Percentiles rank a stretch among this genome's conserved stretches.
phyloP scores from a whole-genome alignment of 2,113 vertebrate genomes.

The Calyptomena viridis region DNA sequence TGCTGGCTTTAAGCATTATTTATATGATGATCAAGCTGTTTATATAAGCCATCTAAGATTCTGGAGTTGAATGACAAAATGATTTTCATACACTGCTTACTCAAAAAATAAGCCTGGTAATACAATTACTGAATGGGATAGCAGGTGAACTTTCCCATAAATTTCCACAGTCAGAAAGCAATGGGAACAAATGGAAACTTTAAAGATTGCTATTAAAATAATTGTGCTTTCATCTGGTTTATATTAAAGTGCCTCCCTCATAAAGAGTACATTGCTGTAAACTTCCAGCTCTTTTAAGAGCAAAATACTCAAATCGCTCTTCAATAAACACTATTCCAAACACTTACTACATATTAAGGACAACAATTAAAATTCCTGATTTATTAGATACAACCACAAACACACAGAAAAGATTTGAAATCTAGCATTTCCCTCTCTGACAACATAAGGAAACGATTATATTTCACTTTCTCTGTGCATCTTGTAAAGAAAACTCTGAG shows the following conservation, averaged over 20 bases:
- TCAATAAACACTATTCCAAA: slow-evolving; percentile 56
- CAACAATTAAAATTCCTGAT: slow-evolving; percentile 57
- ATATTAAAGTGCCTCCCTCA: slow-evolving; percentile 21
- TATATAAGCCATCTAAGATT: not conserved
- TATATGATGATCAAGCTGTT: not conserved
- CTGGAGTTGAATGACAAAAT: not conserved
- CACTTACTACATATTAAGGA: slow-evolving; percentile 47
- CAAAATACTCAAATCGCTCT: slow-evolving; percentile 43
- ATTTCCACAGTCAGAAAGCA: not conserved
- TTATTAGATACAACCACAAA: slow-evolving; percentile 50
- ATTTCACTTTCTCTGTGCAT: slow-evolving; percentile 29
- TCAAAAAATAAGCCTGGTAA: not conserved
- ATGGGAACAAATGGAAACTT: slow-evolving; percentile 15
- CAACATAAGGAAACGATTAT: slow-evolving; percentile 5
- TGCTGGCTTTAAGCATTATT: not conserved
- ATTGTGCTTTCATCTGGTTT: slow-evolving; percentile 44
- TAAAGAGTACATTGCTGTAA: slow-evolving; percentile 18
- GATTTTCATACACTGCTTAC: not conserved
- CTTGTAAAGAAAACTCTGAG: slow-evolving; percentile 5
- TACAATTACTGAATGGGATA: not conserved
- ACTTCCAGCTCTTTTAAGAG: slow-evolving; percentile 34
- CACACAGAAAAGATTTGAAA: not conserved
- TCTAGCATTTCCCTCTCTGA: not conserved
- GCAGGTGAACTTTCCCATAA: not conserved
- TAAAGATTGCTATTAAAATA: slow-evolving; percentile 48